Evolutionary conservation across 2,797 vertebrate species (phyloP), one percentile per base, ranked within the genome.

Genomic region (Sebastes oblongus): DNA sequence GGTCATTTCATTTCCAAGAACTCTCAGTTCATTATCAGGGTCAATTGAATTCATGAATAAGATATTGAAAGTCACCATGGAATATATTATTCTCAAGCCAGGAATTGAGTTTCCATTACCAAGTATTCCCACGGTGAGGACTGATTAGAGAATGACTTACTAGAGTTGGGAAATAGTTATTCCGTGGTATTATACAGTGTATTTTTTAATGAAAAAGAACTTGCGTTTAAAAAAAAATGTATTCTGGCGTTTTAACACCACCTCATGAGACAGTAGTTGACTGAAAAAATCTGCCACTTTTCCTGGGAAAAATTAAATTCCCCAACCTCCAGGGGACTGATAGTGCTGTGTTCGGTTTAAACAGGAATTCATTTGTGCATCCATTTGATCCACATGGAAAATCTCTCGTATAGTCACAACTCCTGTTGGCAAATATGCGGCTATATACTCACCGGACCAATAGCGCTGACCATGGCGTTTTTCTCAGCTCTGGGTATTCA

Each of bases 41-140:
- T 77, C 89, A 87, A 92, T 92, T 90, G 68, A 93, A 91, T 93
- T 93, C 86, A 92, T 93, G 91, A 93, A 92, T 92, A 91, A 92
- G 82, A 83, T 78, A 84, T 82, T 80, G 72, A 78, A 90, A 92
- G 84, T 86, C 90, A 89, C 84, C 30, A 27, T 59, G 86, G 91
- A 88, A 88, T 91, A 90, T 77, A 75, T 89, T 81, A 92, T 77
- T 86, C 81, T 88, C 78, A 52, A 78, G 54, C 74, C 83, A 85
- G 67, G 77, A 89, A 81, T 68, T 85, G 68, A 82, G 81, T 86
- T 88, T 83, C 84, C 80, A 86, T 87, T 85, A 84, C 69, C 46
- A 72, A 70, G 85, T 72, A 88, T 90, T 92, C 86, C 87, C 88
- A 75, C 24, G 79, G 64, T 59, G 61, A 79, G 46, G 39, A 66